Evolutionary conservation across 2,888 invertebrate species (phyloP), one percentile per base, ranked within the genome.

Genomic region (Chymomyza fuscimana): DNA sequence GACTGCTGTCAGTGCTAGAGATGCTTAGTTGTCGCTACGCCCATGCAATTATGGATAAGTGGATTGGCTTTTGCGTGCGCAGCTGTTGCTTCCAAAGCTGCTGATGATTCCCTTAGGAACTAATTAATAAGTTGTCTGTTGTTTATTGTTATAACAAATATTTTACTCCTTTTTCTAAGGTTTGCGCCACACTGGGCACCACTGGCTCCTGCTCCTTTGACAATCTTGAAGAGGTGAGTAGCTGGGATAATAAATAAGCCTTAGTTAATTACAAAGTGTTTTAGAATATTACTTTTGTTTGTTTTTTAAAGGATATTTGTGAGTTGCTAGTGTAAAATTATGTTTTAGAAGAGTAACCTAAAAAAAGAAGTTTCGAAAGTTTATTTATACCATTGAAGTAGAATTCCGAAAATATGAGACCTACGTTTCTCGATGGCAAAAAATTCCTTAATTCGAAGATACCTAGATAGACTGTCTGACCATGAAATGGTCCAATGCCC

Each of bases 161-260:
- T 46, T 12, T 46, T 46, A 46, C 40, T 46, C 40, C 40, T 46
- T 46, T 46, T 62, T 52, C 7, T 32, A 7, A 98, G 98, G 95
- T 98, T 3, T 99, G 98, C 90, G 97, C 96, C 19, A 98, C 99
- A 5, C 93, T 99, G 36, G 99, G 99, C 19, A 98, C 99, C 0
- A 99, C 99, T 0, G 98, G 98, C 0, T 96, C 98, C 19, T 99
- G 99, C 89, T 96, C 99, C 3, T 99, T 99, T 86, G 99, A 99
- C 92, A 96, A 97, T 90, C 93, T 99, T 9, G 93, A 94, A 50
- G 92, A 92, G 88, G 91, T 91, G 79, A 52, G 83, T 76, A 61
- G 2, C 40, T 54, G 3, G 15, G 0, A n/a, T n/a, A 15, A 19
- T 19, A 54, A 19, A 16, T 19, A 15, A 1, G 22, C 16, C 19